These are phyloP conservation scores for Hypomecis punctinalis DNA, from an alignment of 2,888 invertebrate species.

Conservation along the genomic window DNA sequence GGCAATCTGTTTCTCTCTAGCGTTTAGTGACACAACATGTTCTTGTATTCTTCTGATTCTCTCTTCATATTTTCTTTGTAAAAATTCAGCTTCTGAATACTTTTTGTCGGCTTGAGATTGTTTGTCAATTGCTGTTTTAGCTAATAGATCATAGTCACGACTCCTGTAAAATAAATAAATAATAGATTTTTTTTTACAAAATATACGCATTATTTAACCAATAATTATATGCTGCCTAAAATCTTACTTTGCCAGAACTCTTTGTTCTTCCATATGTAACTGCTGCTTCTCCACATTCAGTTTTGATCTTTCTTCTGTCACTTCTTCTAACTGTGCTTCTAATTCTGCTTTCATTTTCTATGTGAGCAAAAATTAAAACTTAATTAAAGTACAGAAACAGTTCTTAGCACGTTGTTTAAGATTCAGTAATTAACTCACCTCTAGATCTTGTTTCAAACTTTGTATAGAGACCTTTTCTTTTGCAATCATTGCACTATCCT, in stretches of 20 bases:
- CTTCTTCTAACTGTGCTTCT: conserved; percentile 74
- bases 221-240: too few species aligned
- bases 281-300: conserved; percentile 74
- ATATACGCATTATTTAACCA: neutral
- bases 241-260: conserved; percentile 72
- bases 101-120: conserved; percentile 85
- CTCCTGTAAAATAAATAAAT: conserved; percentile 54
- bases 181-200: neutral
- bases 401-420: neutral
- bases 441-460: conserved; percentile 72
- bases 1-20: conserved; percentile 85
- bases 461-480: conserved; percentile 74
- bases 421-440: conserved; percentile 56
- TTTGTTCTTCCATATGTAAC: conserved; percentile 75
- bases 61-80: conserved; percentile 84
- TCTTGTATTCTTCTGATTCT: conserved; percentile 84
- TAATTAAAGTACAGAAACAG: neutral
- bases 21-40: conserved; percentile 81
- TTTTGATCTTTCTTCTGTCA: conserved; percentile 72
- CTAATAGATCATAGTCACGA: conserved; percentile 81
- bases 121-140: conserved; percentile 84
- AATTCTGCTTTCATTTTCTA: conserved; percentile 79
- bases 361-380: conserved; percentile 15
- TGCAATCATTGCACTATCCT: conserved; percentile 63
- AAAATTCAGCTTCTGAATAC: conserved; percentile 81